Evolutionary conservation across 1,140 invertebrate genomes (phyloP), one percentile per base, ranked within the genome.

Genomic region (Trichogramma pretiosum): DNA sequence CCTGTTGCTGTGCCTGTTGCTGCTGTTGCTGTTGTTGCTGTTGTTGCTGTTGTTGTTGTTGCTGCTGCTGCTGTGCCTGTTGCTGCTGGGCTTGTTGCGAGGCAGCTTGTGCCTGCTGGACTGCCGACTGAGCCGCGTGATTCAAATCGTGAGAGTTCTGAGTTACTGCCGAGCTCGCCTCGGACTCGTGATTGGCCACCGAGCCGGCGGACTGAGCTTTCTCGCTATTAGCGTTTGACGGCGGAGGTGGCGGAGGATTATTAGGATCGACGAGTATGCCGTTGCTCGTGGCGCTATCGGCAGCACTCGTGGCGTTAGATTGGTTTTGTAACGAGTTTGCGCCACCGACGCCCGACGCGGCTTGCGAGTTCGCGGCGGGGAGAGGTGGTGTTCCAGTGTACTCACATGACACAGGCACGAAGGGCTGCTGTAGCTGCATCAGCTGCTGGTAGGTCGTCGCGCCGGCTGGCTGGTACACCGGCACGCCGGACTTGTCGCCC

Each of bases 381-480:
- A 74, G 73, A 72, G 74, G 75, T 68, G 77, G 75, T 73, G 79
- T 81, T 75, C 76, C 77, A 73, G 79, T 79, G 81, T 87, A 88
- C 86, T 89, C 84, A 89, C 85, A 89, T 87, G 85, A 88, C 75
- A 89, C 84, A 80, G 85, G 85, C 77, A 89, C 84, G 77, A 87
- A 89, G 63, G 89, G 89, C 81, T 93, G 89, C 76, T 89, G 87
- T 57, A 90, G 76, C 77, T 90, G 89, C 88, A 95, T 93, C 72
- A 94, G 79, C 75, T 90, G 90, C 73, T 95, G 91, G 76, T 94
- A 94, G 61, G 89, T 87, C 58, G 86, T 87, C 61, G 83, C 84
- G 48, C 68, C 67, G 65, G 79, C 81, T 59, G 89, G 90, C 74
- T 94, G 91, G 77, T 94, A 97, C 58, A 96, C 87, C 57, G 92